Base-by-base conservation (phyloP, 1,140 invertebrate species). In the Papilio polytes region DNA sequence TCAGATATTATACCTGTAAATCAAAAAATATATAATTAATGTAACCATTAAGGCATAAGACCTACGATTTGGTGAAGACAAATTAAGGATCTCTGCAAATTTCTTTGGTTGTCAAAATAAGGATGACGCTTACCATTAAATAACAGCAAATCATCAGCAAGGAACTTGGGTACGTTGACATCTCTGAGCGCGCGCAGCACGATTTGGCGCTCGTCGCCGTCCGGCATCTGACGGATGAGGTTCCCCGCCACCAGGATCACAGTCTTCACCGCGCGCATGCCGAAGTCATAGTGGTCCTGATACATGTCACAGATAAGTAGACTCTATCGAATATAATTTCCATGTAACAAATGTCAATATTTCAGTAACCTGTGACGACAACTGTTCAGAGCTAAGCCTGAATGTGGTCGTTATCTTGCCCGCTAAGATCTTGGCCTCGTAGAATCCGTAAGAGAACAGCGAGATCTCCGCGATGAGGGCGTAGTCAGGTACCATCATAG, bases 401-500 rank as follows among this genome's bases (percentile, higher is more conserved):
- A 98, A 99, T 0, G 98, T 98, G 4, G 98, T 98, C 0, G 98
- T 98, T 80, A 99, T 98, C 91, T 99, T 99, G 0, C 97, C 96
- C 3, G 98, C 97, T 12, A 99, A 93, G 20, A 97, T 96, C 66
- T 97, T 96, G 0, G 98, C 98, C 83, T 97, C 96, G 9, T 96
- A 96, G 93, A 99, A 99, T 3, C 98, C 98, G 83, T 97, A 98
- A 0, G 98, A 98, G 87, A 98, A 98, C 0, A 99, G 94, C 0
- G 97, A 98, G 77, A 99, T 98, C 94, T 99, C 98, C 0, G 97
- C 98, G 87, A 99, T 99, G 95, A 99, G 96, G 0, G 97, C 97
- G 90, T 98, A 99, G 91, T 99, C 98, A 0, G 98, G 98, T 15
- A 99, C 98, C 98, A 99, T 99, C 98, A 99, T 99, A 0, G 98